These are phyloP conservation scores for Arvicanthis niloticus DNA, from an alignment of 2,113 vertebrate genomes.

Conservation along the genomic window DNA sequence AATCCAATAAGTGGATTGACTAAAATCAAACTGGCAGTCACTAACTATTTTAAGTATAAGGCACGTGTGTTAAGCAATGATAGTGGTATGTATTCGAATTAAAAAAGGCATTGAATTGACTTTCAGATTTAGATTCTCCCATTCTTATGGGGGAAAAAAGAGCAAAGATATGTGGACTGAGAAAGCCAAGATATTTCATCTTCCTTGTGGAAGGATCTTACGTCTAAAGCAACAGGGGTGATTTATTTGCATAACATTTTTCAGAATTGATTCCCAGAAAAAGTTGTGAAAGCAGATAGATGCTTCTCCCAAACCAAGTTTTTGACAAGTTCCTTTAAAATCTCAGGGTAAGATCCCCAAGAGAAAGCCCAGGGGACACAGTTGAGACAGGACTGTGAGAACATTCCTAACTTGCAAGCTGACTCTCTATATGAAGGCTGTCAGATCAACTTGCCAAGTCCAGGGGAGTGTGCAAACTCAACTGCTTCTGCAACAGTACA, in stretches of 20 bases:
- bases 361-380: neutral
- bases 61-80: neutral
- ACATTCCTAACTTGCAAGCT: neutral
- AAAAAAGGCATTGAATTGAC: constrained; percentile 38
- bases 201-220: neutral
- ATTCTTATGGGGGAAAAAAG: constrained; percentile 2
- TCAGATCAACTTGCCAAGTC: neutral
- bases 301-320: neutral
- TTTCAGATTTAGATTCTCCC: constrained; percentile 46
- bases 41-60: constrained; percentile 59
- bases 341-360: neutral
- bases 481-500: neutral
- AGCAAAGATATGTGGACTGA: neutral
- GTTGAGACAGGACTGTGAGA: neutral
- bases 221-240: neutral
- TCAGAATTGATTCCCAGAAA: constrained; percentile 16
- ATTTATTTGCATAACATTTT: constrained; percentile 29
- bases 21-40: constrained; percentile 59
- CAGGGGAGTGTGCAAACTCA: neutral
- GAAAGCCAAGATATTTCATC: constrained; percentile 36
- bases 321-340: constrained; percentile 22
- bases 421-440: neutral
- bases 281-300: constrained; percentile 17
- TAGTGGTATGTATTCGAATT: constrained; percentile 36
- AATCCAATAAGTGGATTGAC: constrained; percentile 30